Evolutionary conservation across 2,888 invertebrate genomes (phyloP), one percentile per base, ranked within the genome.

Genomic region (Pterobdella sp.): DNA sequence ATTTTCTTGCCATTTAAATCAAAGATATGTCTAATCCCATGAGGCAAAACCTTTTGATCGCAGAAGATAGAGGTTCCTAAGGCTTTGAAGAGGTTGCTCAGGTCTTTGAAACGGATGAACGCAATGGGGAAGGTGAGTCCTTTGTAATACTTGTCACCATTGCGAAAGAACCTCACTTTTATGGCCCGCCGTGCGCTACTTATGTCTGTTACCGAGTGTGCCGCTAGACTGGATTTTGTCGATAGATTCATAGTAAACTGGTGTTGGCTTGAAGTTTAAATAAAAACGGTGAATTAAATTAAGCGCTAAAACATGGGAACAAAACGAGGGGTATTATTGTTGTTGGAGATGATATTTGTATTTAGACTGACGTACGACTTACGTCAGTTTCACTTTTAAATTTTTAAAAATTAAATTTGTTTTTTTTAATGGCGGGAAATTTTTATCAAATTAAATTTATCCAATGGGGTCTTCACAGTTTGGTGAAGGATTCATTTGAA

Each of bases 141-240:
- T 36, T 31, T 32, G 56, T 71, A 71, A 34, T 71, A 71, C 29
- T 36, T 71, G 36, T 71, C 71, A n/a, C 71, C 71, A 35, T 71
- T 71, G 60, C 71, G 1, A 29, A 36, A 71, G 35, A 71, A 71
- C 18, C 36, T 34, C 1, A 71, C 71, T 34, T 63, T 29, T 0
- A 71, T 71, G 4, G 71, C 74, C 32, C 49, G 31, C n/a, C 74
- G 22, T n/a, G 64, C 66, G 0, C 42, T 26, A 1, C 34, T 66
- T 10, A 63, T 42, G 31, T 73, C 35, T 3, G 49, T 63, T 1
- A 63, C n/a, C 1, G 63, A 56, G 60, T 56, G 4, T 22, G 7
- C 26, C 3, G n/a, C 31, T 3, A 71, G 71, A 26, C 26, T 71
- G 32, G 71, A 60, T 34, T 35, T 49, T 52, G 70, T 22, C 3